phyloP scores from a whole-genome alignment of 2,797 vertebrate genomes.

The Trichosurus vulpecula region DNA sequence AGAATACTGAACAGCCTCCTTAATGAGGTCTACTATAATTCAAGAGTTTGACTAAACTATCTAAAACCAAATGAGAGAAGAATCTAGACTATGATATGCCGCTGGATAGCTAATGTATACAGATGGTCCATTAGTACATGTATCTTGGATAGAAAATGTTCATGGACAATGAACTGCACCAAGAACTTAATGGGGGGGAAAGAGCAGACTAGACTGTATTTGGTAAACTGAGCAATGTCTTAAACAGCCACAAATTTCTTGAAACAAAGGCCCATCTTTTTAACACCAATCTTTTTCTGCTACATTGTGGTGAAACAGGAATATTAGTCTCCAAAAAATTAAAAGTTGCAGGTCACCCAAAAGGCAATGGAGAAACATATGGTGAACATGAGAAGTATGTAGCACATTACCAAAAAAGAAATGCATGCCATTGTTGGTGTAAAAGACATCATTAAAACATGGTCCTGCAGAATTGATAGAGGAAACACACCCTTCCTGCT shows the following conservation, averaged over 20 bases:
- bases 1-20: neutral
- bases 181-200: neutral
- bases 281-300: neutral
- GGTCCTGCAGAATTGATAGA: neutral
- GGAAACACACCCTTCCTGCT: neutral
- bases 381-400: neutral
- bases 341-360: neutral
- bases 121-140: neutral
- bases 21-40: neutral
- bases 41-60: neutral
- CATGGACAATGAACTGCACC: neutral
- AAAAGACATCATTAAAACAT: neutral
- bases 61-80: neutral
- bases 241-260: neutral
- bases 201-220: neutral
- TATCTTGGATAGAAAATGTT: neutral
- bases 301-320: neutral
- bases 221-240: neutral
- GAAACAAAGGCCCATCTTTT: neutral
- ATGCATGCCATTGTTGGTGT: neutral
- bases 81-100: neutral
- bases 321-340: neutral
- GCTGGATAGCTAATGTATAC: neutral
- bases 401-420: neutral
- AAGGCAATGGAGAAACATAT: neutral